Evolutionary conservation across 2,113 vertebrate species (phyloP).

Genomic region (Mandrillus leucophaeus): DNA sequence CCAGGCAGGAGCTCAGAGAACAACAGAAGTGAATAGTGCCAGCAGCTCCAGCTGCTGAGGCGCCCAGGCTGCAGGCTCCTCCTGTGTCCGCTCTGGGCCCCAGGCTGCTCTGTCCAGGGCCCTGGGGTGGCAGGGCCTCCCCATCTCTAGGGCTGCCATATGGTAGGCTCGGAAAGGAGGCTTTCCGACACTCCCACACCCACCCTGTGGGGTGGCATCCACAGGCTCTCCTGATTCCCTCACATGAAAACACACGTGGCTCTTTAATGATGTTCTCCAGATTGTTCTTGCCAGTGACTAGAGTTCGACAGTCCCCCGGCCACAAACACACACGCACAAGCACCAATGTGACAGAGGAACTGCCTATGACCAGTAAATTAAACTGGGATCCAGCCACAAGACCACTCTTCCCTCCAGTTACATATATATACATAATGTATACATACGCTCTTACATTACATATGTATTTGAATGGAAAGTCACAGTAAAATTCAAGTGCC

Average conservation of each 20-base stretch:
- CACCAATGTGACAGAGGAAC: neutral
- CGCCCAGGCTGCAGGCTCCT: neutral
- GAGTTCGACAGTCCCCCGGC: neutral
- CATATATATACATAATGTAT: neutral
- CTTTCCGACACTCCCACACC: neutral
- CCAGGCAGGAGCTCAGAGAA: too few relatives aligned
- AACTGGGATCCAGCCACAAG: neutral
- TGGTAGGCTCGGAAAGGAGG: neutral
- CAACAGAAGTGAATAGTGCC: too few relatives aligned
- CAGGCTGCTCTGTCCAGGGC: accelerated
- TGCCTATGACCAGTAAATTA: neutral
- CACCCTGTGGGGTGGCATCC: too few relatives aligned
- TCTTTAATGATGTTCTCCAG: neutral
- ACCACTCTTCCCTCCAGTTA: neutral
- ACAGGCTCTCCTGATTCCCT: neutral
- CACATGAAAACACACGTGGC: neutral
- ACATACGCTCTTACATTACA: neutral
- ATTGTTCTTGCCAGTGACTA: neutral
- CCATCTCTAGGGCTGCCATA: neutral
- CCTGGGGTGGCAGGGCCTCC: neutral
- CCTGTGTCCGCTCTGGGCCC: neutral
- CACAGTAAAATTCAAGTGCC: neutral
- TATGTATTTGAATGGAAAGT: neutral
- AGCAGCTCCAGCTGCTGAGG: neutral
- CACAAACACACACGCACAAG: too few relatives aligned